Evolutionary conservation across 1,140 invertebrate genomes (phyloP).

Genomic region (Paracyclopina nana): DNA sequence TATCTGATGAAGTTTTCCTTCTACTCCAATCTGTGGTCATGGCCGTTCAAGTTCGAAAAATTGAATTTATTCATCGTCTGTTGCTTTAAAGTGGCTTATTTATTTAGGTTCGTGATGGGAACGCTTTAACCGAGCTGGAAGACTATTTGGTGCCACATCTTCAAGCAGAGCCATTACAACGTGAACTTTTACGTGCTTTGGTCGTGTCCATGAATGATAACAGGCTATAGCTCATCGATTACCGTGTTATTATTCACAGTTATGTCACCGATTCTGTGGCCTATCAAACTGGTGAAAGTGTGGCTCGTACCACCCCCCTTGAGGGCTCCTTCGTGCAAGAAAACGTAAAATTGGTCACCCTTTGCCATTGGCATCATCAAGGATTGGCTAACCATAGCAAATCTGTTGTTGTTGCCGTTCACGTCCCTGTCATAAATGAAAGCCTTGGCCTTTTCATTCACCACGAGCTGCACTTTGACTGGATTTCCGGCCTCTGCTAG

Average conservation of each 20-base stretch:
- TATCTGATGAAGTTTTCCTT: not conserved
- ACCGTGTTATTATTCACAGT: no score
- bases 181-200: no score
- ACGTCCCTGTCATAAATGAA: slow-evolving; percentile 10
- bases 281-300: slow-evolving; percentile 9
- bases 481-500: slow-evolving; percentile 1
- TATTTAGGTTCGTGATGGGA: no score
- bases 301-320: slow-evolving; percentile 1
- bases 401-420: not conserved
- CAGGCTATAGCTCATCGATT: no score
- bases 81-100: no score
- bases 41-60: not conserved
- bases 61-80: no score
- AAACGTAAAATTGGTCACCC: not conserved
- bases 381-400: slow-evolving; percentile 11
- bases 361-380: not conserved
- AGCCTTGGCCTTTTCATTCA: not conserved
- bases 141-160: no score
- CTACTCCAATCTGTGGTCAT: not conserved
- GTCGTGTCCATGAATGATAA: no score
- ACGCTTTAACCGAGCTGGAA: no score
- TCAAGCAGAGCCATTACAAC: no score
- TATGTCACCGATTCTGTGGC: no score
- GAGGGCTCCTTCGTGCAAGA: slow-evolving; percentile 5
- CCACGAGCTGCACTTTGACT: not conserved